Percentiles rank a stretch among this genome's conserved stretches.
These are phyloP conservation scores for Parambassis ranga DNA, from an alignment of 2,797 vertebrate species.

Conservation along the genomic window DNA sequence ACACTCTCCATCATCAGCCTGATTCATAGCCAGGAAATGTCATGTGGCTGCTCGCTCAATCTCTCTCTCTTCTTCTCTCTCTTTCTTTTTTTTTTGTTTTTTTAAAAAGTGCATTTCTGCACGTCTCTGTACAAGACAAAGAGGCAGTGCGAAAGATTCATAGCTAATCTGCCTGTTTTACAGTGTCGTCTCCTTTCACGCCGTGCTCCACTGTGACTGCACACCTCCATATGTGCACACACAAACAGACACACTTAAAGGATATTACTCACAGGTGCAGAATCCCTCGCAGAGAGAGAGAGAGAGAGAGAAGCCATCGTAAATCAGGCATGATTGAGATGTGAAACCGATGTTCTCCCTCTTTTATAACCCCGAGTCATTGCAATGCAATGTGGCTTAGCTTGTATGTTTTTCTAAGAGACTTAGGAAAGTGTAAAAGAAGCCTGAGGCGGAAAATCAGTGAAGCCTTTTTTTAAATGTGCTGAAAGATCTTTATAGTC, in stretches of 20 bases:
- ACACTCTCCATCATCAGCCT: constrained; percentile 55
- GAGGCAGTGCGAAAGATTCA: constrained; percentile 5
- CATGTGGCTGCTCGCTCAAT: constrained; percentile 30
- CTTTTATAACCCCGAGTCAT: constrained; percentile 50
- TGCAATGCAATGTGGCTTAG: constrained; percentile 43
- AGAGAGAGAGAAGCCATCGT: constrained; percentile 39
- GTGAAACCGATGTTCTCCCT: constrained; percentile 60
- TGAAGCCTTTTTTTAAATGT: constrained; percentile 6
- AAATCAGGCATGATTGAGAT: constrained; percentile 72
- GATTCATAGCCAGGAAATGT: constrained; percentile 55
- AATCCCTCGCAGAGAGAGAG: constrained; percentile 55
- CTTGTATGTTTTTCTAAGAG: constrained; percentile 56
- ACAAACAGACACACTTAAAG: constrained; percentile 35
- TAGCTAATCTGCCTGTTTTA: constrained; percentile 33
- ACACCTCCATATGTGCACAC: constrained; percentile 2
- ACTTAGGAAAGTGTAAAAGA: constrained; percentile 43
- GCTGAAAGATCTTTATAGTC: constrained; percentile 8
- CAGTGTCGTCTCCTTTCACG: constrained; percentile 27
- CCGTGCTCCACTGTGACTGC: constrained; percentile 31
- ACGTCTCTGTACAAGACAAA: not conserved
- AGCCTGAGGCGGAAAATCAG: constrained; percentile 9
- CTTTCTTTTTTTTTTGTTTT: not conserved
- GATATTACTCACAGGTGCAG: constrained; percentile 69
- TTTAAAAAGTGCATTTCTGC: not conserved
- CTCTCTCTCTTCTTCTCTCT: constrained; percentile 6